Evolutionary conservation across 2,888 invertebrate genomes (phyloP).

Genomic region (Stenurella melanura): DNA sequence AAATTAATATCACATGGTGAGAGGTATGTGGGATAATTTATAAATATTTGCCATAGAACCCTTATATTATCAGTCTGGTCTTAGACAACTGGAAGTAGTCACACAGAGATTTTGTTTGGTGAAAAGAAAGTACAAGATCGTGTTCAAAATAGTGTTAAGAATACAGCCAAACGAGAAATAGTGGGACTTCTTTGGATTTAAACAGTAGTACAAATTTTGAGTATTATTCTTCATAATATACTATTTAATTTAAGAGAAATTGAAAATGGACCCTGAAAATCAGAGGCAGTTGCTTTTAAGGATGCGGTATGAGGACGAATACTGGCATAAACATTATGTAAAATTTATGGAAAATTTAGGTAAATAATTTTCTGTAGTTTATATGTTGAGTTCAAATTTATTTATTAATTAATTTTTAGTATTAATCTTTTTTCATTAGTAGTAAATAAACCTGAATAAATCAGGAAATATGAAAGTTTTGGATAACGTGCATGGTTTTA

Average conservation of each 20-base stretch:
- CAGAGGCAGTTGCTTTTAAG: conserved; percentile 88
- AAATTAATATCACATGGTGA: conserved; percentile 80
- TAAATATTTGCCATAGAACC: too few relatives aligned
- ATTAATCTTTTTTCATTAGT: too few relatives aligned
- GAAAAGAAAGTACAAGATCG: conserved; percentile 53
- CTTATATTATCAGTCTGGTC: not conserved
- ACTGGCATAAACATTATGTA: conserved; percentile 74
- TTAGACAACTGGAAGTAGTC: not conserved
- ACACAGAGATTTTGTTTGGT: conserved; percentile 61
- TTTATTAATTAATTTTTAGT: too few relatives aligned
- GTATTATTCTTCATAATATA: conserved; percentile 73
- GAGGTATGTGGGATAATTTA: too few relatives aligned
- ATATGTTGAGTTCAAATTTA: not conserved
- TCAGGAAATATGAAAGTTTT: too few relatives aligned
- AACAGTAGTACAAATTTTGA: conserved; percentile 73
- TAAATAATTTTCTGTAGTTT: conserved; percentile 1
- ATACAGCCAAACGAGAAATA: conserved; percentile 47
- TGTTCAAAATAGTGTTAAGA: conserved; percentile 35
- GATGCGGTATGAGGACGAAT: conserved; percentile 84
- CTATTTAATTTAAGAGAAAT: conserved; percentile 73
- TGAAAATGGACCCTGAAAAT: conserved; percentile 76
- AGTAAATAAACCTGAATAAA: too few relatives aligned
- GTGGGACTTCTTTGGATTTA: conserved; percentile 77
- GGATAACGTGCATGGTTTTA: too few relatives aligned
- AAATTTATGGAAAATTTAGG: conserved; percentile 38